A percentile compares a stretch with the other conserved stretches of the same genome.
phyloP scores from a whole-genome alignment of 2,797 vertebrate species.

The Enteromius trimaculatus region DNA sequence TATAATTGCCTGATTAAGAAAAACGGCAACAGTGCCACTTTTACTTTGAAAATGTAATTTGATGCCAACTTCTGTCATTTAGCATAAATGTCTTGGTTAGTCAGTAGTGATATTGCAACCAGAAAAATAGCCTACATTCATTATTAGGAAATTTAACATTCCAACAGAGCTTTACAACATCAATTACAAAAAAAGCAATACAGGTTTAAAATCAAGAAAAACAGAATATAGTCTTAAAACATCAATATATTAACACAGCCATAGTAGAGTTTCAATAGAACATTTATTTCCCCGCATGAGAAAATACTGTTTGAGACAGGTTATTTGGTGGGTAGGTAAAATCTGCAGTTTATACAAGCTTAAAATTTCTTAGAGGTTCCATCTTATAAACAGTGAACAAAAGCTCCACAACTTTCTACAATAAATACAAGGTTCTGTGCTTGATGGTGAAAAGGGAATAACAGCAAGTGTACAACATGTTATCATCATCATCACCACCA shows the following conservation, averaged over 20 bases:
- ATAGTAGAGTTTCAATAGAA: conserved; percentile 80
- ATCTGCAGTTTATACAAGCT: conserved; percentile 91
- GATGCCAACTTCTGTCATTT: too few relatives aligned
- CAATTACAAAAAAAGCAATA: not conserved
- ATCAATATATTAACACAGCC: conserved; percentile 6
- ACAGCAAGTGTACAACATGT: conserved; percentile 61
- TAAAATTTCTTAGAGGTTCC: conserved; percentile 86
- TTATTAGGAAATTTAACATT: not conserved
- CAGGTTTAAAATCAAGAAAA: not conserved
- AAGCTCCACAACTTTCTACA: conserved; percentile 87
- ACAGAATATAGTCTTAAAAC: not conserved
- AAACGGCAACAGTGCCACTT: not conserved
- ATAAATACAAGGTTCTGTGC: conserved; percentile 94
- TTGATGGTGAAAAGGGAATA: conserved; percentile 79
- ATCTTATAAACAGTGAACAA: conserved; percentile 86
- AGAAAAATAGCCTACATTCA: not conserved
- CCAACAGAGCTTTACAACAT: not conserved
- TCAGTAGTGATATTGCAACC: not conserved
- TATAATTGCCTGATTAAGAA: too few relatives aligned
- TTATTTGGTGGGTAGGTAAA: conserved; percentile 90
- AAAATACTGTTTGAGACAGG: conserved; percentile 92
- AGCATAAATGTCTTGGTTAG: not conserved
- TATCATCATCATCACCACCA: conserved; percentile 57
- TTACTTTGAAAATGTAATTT: not conserved
- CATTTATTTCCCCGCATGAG: conserved; percentile 91